These are phyloP conservation scores for Smithornis capensis DNA, from an alignment of 2,113 vertebrate genomes.

Conservation along the genomic window DNA sequence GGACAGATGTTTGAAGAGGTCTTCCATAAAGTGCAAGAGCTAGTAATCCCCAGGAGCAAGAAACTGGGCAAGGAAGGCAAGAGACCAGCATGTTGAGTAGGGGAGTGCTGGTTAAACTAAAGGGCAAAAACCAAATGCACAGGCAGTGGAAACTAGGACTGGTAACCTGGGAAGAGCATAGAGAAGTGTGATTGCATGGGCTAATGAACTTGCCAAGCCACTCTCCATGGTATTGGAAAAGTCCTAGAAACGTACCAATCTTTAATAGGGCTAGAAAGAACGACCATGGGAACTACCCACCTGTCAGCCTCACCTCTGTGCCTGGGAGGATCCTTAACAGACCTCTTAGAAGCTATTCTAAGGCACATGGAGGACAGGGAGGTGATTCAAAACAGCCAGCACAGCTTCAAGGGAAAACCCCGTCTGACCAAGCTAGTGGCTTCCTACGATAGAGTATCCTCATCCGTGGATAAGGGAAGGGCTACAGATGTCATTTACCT, in stretches of 20 bases:
- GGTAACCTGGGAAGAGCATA: not conserved
- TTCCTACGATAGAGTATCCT: not conserved
- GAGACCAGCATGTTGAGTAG: not conserved
- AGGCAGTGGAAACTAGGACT: not conserved
- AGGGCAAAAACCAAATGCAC: not conserved
- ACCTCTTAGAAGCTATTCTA: not conserved
- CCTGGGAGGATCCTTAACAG: not conserved
- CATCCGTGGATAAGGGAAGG: not conserved
- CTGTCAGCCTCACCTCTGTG: not conserved
- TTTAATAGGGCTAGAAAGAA: fast-evolving
- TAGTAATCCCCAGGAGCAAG: not conserved
- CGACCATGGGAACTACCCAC: not conserved
- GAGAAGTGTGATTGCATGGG: not conserved
- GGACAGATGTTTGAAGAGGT: not conserved
- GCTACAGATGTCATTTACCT: not conserved
- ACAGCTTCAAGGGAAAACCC: not conserved
- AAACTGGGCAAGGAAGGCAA: not conserved
- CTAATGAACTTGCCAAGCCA: not conserved
- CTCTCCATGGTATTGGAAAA: not conserved
- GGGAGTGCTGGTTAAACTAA: not conserved
- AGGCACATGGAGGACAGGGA: too few species aligned
- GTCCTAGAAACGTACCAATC: not conserved
- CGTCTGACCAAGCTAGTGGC: not conserved
- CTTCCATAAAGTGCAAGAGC: not conserved
- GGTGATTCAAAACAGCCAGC: too few species aligned